These are phyloP conservation scores for Arctocebus calabarensis DNA, from an alignment of 2,797 vertebrate species.

Conservation along the genomic window DNA sequence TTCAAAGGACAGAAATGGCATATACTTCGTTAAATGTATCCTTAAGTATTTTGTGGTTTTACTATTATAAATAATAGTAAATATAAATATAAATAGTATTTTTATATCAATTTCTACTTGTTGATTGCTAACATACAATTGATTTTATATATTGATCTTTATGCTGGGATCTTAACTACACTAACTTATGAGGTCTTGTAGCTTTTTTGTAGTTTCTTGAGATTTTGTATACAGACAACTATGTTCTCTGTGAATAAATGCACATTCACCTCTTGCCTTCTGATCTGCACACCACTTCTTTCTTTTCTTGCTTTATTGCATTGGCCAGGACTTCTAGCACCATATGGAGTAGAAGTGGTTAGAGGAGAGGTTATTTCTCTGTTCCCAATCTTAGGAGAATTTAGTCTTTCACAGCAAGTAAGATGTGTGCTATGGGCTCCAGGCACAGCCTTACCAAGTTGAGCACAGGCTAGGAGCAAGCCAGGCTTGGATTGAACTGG, in stretches of 20 bases:
- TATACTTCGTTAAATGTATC: not conserved
- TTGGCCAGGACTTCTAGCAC: not conserved
- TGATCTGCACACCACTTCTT: not conserved
- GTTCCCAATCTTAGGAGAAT: not conserved
- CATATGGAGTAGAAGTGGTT: not conserved
- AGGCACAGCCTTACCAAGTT: not conserved
- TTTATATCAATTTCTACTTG: not conserved
- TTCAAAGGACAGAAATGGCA: not conserved
- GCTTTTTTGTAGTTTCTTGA: not conserved
- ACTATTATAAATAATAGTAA: not conserved
- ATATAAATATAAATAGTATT: no score
- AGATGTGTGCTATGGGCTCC: no score
- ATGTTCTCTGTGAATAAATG: not conserved
- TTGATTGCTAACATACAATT: not conserved
- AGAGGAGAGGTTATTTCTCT: not conserved
- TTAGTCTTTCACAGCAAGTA: not conserved
- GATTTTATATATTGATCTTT: not conserved
- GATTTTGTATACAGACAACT: not conserved
- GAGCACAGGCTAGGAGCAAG: not conserved
- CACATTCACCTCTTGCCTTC: not conserved
- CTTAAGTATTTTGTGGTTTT: not conserved
- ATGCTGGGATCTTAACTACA: not conserved
- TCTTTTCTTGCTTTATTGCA: not conserved
- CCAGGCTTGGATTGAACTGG: not conserved
- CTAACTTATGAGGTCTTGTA: not conserved